Base-by-base conservation (phyloP, 2,888 invertebrate genomes). In the Himalopsyche japonica region DNA sequence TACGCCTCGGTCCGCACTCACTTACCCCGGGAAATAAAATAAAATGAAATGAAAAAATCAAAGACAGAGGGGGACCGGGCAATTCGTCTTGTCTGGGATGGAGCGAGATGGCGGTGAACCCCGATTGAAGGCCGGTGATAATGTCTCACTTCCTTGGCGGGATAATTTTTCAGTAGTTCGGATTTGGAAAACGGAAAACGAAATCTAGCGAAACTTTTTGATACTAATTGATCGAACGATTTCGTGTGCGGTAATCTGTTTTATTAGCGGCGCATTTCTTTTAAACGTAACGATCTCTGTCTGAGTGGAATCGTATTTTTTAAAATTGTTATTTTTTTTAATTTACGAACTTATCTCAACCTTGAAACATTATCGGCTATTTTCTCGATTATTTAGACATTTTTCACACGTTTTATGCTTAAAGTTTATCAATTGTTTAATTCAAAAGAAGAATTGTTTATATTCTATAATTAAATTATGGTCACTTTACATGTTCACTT, bases 1-100 rank as follows among this genome's bases (percentile, higher is more conserved):
- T 87, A 87, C 84, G 83, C 79, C 43, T 83, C 79, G 82, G 83
- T 57, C 84, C 49, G 82, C 77, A 81, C 85, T 83, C 85, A 83
- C 83, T 85, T 83, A 78, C 80, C 57, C 78, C 80, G 70, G 81
- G 49, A 47, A 85, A 86, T 81, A 82, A 82, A 83, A 86, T 79
- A 43, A 80, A 82, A 83, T 81, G 24, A 20, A 83, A 81, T 57
- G 49, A 84, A 82, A 84, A 83, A 85, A 70, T 70, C 70, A 70
- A 24, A 70, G 70, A 27, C 70, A 24, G 76, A 47, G 37, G 49
- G 76, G 20, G 80, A 80, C 24, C 43, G 24, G 24, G 27, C 24
- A 27, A 70, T 70, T 27, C 76, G 27, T 20, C 34, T 64, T 27
- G 32, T 12, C 43, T 43, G 76, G 30, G 47, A n/a, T 12, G 43